Evolutionary conservation across 2,888 invertebrate genomes (phyloP).

Genomic region (Beris chalybata): DNA sequence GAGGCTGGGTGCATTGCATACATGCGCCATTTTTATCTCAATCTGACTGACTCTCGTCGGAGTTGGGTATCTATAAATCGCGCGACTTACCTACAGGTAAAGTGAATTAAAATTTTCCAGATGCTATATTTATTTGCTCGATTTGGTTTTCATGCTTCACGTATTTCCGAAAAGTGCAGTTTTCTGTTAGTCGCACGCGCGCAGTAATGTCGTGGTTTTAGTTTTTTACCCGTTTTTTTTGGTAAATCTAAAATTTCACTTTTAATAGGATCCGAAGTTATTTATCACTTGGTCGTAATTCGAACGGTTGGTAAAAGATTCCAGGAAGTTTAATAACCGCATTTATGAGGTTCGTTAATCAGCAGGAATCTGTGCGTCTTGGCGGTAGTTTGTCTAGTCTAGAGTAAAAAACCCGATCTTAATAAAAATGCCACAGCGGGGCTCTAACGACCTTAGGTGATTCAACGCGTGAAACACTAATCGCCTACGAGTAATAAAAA

Average conservation of each 20-base stretch:
- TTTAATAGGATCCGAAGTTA: slow-evolving; percentile 12
- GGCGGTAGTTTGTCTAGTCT: too few relatives aligned
- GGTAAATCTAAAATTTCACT: slow-evolving; percentile 20
- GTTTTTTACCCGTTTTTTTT: too few relatives aligned
- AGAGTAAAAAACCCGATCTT: too few relatives aligned
- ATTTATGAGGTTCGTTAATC: slow-evolving; percentile 19
- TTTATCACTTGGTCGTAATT: background rate
- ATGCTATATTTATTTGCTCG: background rate
- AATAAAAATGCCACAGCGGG: too few relatives aligned
- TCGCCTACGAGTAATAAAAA: too few relatives aligned
- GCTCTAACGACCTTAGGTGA: too few relatives aligned
- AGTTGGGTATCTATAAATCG: background rate
- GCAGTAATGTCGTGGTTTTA: too few relatives aligned
- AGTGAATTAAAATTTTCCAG: slow-evolving; percentile 8
- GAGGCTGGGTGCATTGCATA: too few relatives aligned
- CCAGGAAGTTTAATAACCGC: slow-evolving; percentile 10
- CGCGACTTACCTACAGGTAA: slow-evolving; percentile 2
- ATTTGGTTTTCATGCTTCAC: slow-evolving; percentile 1
- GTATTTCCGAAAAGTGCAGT: background rate
- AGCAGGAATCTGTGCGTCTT: background rate
- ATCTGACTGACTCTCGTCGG: too few relatives aligned
- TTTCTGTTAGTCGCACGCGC: too few relatives aligned
- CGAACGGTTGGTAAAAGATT: background rate
- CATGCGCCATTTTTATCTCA: too few relatives aligned
- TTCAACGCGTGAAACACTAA: too few relatives aligned